These are phyloP conservation scores for Ianthella basta DNA, from an alignment of 37 sponge, comb jelly and placozoan species.

Conservation along the genomic window DNA sequence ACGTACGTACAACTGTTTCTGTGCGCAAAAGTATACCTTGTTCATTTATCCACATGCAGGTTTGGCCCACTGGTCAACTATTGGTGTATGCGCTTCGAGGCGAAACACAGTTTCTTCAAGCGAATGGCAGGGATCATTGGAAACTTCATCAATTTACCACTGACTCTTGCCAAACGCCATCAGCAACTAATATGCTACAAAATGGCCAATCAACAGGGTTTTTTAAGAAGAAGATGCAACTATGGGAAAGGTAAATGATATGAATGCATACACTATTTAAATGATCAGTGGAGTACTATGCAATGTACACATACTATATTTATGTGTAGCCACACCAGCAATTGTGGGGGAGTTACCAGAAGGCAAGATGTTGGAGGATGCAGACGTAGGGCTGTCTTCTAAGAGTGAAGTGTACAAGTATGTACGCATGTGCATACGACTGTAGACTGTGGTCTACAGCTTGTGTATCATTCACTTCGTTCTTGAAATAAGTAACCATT, in stretches of 20 bases:
- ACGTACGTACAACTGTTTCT: too few relatives aligned
- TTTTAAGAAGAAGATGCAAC: neutral
- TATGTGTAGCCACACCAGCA: neutral
- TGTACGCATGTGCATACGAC: neutral
- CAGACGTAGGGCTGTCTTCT: neutral
- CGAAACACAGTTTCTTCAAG: slow-evolving; percentile 3
- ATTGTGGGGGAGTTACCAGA: neutral
- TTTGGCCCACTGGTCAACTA: slow-evolving; percentile 13
- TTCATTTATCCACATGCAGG: neutral
- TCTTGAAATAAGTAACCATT: neutral
- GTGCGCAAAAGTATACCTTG: too few relatives aligned
- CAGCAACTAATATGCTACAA: slow-evolving; percentile 4
- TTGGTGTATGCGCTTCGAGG: slow-evolving; percentile 23
- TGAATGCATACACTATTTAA: neutral
- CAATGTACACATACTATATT: neutral
- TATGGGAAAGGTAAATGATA: slow-evolving; percentile 10
- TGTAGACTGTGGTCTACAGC: neutral
- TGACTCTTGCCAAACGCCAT: slow-evolving; percentile 16
- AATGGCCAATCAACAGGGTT: neutral
- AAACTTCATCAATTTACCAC: slow-evolving; percentile 4
- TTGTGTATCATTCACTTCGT: neutral
- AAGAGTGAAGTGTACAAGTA: neutral
- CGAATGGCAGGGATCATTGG: slow-evolving; percentile 9
- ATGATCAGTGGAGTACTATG: neutral
- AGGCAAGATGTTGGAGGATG: neutral